Conservation (phyloP, 2,888 invertebrate genomes). For the Scaptodrosophila latifasciaeformis region DNA sequence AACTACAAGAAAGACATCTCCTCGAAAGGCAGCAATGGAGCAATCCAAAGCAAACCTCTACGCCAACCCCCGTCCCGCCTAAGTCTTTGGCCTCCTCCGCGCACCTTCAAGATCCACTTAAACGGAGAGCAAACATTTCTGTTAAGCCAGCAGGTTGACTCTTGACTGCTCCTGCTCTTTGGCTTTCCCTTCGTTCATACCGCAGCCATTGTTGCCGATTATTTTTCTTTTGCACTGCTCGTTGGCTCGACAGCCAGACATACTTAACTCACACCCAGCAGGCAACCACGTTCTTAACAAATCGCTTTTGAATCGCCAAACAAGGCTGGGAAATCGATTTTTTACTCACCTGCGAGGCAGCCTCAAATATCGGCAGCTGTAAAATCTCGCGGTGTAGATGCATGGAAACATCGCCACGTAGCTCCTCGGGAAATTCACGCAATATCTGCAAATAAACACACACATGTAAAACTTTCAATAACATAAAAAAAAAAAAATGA, state of each 20-base stretch:
- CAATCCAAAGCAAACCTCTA: background rate
- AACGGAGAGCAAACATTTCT: conserved; percentile 15
- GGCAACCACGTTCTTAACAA: conserved; percentile 28
- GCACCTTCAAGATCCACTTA: background rate
- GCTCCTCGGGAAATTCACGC: conserved; percentile 96
- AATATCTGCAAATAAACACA: conserved; percentile 80
- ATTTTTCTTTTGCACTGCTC: conserved; percentile 34
- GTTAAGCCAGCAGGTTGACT: conserved; percentile 51
- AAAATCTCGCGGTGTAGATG: conserved; percentile 96
- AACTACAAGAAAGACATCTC: background rate
- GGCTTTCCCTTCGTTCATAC: conserved; percentile 13
- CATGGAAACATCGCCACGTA: conserved; percentile 95
- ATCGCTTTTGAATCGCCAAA: conserved; percentile 46
- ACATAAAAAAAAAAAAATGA: conserved; percentile 15
- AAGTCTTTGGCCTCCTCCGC: no score
- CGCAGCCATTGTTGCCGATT: conserved; percentile 42
- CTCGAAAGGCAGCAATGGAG: background rate
- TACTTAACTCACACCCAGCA: no score
- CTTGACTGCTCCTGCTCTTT: conserved; percentile 38
- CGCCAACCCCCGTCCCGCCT: no score
- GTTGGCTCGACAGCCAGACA: no score
- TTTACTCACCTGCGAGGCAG: conserved; percentile 84
- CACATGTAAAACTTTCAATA: no score
- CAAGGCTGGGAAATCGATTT: conserved; percentile 11
- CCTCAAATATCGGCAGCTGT: conserved; percentile 94